Evolutionary conservation across 2,888 invertebrate genomes (phyloP).

Genomic region (Eupithecia pulchellata): DNA sequence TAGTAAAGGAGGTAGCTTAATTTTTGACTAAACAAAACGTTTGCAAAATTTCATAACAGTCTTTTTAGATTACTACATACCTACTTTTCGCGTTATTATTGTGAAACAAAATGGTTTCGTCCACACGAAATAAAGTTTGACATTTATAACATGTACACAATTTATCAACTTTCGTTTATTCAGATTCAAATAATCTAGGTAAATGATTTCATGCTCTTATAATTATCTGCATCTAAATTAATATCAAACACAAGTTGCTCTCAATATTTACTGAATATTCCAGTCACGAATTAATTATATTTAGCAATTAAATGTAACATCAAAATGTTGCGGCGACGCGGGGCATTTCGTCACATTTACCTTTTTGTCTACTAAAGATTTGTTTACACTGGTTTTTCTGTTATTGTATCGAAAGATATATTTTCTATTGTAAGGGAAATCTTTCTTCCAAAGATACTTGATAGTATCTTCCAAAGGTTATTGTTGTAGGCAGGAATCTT

Average conservation of each 20-base stretch:
- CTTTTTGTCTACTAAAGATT: slow-evolving; percentile 3
- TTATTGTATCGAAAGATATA: too few relatives aligned
- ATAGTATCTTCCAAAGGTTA: too few relatives aligned
- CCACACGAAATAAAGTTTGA: background rate
- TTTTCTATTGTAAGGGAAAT: too few relatives aligned
- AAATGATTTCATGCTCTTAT: background rate
- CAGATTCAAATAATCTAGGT: background rate
- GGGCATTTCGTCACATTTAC: slow-evolving; percentile 47
- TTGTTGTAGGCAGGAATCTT: too few relatives aligned
- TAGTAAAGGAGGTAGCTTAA: background rate
- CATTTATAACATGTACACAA: background rate
- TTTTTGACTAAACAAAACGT: background rate
- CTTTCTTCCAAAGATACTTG: too few relatives aligned
- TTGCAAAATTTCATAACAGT: background rate
- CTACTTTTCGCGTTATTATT: background rate
- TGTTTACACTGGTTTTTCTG: background rate
- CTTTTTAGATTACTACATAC: background rate
- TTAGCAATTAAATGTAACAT: slow-evolving; percentile 78
- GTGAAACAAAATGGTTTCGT: background rate
- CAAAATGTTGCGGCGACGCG: slow-evolving; percentile 71
- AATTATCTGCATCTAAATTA: slow-evolving; percentile 15
- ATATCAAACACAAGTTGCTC: slow-evolving; percentile 38
- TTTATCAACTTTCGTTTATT: background rate
- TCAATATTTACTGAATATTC: slow-evolving; percentile 63
- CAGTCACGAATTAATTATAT: slow-evolving; percentile 76